Base-by-base conservation (phyloP, 2,888 invertebrate genomes). In the Idaea aversata region DNA sequence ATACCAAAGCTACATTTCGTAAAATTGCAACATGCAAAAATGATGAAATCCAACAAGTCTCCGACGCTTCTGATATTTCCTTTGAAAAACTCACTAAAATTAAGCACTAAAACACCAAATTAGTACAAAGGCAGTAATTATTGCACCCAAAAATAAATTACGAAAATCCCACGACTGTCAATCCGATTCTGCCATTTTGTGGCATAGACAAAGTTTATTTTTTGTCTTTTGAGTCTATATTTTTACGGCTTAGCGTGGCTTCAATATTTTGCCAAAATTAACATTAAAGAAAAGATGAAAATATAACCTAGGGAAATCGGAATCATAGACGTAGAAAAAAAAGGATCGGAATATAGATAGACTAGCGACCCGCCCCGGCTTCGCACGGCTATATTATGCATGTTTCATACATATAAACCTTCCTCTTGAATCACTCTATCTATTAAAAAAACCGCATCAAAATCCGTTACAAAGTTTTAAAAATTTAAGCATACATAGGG, bases 101-200 rank as follows among this genome's bases (percentile, higher is more conserved):
- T 69, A 74, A 79, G 76, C 73, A 79, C 75, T 71, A 71, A 77
- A 78, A 77, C 72, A 80, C 76, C 63, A 75, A 75, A 66, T 72
- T 72, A 75, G 73, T 79, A 85, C 81, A 85, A 86, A 85, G 82
- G 78, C 79, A 85, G 75, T 80, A 83, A 84, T 80, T 83, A 81
- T 74, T 82, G 81, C 78, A 83, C 83, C 88, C 89, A 88, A 89
- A 90, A 91, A 87, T 91, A 88, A 90, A 88, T 87, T 88, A 86
- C 78, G 87, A 90, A 88, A 88, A 88, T 89, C 83, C 86, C 87
- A 88, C 78, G 83, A 88, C 86, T 91, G 92, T 92, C 93, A 93
- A 83, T 84, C 83, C 80, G 71, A 83, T 81, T 86, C 92, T 91
- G 90, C 93, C 93, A 93, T 93, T 91, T 92, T 91, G 82, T 78